These are phyloP conservation scores for Lepidothrix coronata DNA, from an alignment of 2,113 vertebrate genomes.

Conservation along the genomic window DNA sequence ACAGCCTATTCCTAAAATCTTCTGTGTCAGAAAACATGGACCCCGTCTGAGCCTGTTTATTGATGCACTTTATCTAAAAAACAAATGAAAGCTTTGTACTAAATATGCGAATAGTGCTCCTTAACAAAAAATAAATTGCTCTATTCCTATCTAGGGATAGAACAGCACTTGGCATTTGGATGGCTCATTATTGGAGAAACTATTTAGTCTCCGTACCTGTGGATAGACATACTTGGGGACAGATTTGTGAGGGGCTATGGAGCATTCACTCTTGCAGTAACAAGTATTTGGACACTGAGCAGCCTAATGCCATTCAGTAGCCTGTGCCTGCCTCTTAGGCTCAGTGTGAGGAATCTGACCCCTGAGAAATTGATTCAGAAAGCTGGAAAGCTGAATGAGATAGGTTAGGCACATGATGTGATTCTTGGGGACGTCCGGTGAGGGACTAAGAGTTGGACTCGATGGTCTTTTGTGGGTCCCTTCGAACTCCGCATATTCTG, in stretches of 20 bases:
- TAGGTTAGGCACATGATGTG: not conserved
- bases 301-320: not conserved
- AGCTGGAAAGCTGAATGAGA: not conserved
- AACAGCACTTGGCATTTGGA: not conserved
- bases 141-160: not conserved
- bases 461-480: not conserved
- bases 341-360: not conserved
- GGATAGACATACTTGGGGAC: not conserved
- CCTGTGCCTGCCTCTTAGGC: not conserved
- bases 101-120: not conserved
- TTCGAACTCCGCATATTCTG: not conserved
- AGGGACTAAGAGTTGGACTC: not conserved
- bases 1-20: constrained; percentile 8
- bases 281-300: not conserved
- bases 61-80: not conserved
- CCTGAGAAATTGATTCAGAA: not conserved
- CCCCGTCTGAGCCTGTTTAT: not conserved
- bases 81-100: not conserved
- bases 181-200: not conserved
- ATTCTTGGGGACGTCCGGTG: not conserved
- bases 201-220: not conserved
- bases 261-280: not conserved
- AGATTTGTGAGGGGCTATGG: not conserved
- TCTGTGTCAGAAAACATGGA: not conserved
- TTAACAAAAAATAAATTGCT: not conserved